Evolutionary conservation across 2,797 vertebrate species (phyloP).

Genomic region (Microctenopoma stevenorrisi): DNA sequence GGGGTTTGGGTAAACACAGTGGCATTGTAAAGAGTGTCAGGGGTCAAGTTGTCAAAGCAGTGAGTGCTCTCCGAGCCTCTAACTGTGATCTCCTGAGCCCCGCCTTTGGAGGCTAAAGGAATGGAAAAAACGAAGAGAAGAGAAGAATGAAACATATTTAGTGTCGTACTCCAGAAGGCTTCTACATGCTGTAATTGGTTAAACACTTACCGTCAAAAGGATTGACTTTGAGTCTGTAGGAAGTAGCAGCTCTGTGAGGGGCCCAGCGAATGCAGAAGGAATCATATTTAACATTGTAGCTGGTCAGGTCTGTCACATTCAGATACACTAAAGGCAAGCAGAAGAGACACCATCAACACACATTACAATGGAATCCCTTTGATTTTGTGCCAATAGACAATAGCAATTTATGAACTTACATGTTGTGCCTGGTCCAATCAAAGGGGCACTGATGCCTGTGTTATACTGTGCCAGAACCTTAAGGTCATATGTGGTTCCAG

Average conservation of each 20-base stretch:
- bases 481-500: constrained; percentile 95
- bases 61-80: constrained; percentile 90
- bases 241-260: constrained; percentile 93
- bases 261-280: constrained; percentile 93
- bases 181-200: background rate
- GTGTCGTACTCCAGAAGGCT: background rate
- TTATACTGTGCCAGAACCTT: constrained; percentile 94
- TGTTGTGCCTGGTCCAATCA: constrained; percentile 93
- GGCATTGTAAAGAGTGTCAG: constrained; percentile 90
- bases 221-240: constrained; percentile 94
- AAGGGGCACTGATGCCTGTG: constrained; percentile 89
- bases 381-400: background rate
- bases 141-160: constrained; percentile 10
- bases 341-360: background rate
- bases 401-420: constrained; percentile 81
- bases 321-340: constrained; percentile 88
- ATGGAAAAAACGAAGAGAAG: background rate
- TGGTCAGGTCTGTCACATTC: constrained; percentile 92
- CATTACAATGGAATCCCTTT: background rate
- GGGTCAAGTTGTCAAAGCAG: constrained; percentile 91
- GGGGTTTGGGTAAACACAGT: constrained; percentile 94
- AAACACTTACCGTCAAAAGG: constrained; percentile 88
- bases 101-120: constrained; percentile 72
- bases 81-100: constrained; percentile 94
- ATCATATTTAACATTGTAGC: constrained; percentile 91